Evolutionary conservation across 2,888 invertebrate species (phyloP), one percentile per base, ranked within the genome.

Genomic region (Lacanobia oleracea): DNA sequence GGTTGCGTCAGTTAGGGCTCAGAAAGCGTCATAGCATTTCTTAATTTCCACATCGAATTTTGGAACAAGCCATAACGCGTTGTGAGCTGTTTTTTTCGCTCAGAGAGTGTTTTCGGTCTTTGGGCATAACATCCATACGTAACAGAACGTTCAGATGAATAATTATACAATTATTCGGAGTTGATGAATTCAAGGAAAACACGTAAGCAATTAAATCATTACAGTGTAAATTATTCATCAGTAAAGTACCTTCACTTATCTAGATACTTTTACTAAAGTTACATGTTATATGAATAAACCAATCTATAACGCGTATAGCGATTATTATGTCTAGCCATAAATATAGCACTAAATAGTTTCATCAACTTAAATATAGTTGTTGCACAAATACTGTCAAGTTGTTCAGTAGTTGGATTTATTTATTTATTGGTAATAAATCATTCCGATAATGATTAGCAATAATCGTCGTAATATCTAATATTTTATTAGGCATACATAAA

Each of bases 331-430:
- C 27, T 33, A 70, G 61, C 27, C 37, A 53, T 56, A 59, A 57
- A 62, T 50, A 56, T 18, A 48, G 1, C 18, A 63, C 8, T 40
- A 43, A 66, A 61, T 61, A 66, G 40, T 2, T 14, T 23, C 33
- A 64, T 79, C 18, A 65, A 48, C 12, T 18, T 50, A 53, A 21
- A 66, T 18, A 56, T 62, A 27, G 27, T 54, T 64, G 3, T 27
- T 16, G 56, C 33, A 18, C 12, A 23, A 75, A 37, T 27, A 64
- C 50, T n/a, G n/a, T n/a, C n/a, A n/a, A n/a, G n/a, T n/a, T n/a
- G n/a, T n/a, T n/a, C n/a, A n/a, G n/a, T n/a, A n/a, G 59, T 27
- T 37, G 8, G 27, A 50, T 51, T 81, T 10, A 76, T 63, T 60
- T 59, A 59, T 67, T 59, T 59, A 78, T 37, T 54, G 56, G 16